Evolutionary conservation across 2,888 invertebrate species (phyloP).

Genomic region (Rhingia campestris): DNA sequence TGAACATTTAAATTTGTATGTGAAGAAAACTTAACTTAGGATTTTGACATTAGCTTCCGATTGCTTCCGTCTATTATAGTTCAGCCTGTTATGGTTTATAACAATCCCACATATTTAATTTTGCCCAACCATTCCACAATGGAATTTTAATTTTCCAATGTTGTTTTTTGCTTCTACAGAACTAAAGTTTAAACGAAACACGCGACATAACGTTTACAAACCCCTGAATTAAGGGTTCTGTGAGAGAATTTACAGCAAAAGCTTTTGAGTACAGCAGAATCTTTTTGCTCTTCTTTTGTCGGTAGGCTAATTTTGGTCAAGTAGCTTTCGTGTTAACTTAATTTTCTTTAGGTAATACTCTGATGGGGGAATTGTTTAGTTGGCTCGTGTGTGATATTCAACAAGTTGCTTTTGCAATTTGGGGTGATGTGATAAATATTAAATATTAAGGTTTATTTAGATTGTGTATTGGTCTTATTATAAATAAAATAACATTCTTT

Average conservation of each 20-base stretch:
- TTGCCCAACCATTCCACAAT: no score
- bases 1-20: no score
- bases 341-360: conserved; percentile 6
- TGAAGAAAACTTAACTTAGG: no score
- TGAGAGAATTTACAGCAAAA: conserved; percentile 3
- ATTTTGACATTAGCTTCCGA: no score
- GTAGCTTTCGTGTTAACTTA: conserved; percentile 17
- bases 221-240: conserved; percentile 23
- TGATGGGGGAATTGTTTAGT: conserved; percentile 16
- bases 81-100: no score
- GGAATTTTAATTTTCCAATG: no score
- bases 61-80: no score
- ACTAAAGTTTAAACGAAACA: no score
- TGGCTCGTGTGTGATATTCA: conserved; percentile 21
- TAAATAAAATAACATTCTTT: no score
- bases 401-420: conserved; percentile 20
- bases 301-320: conserved; percentile 11
- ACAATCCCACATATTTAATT: no score
- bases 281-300: conserved; percentile 14
- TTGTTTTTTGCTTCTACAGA: no score
- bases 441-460: neutral
- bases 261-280: conserved; percentile 12
- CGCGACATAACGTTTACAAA: neutral
- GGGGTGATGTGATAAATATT: neutral
- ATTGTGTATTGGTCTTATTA: neutral